phyloP scores from a whole-genome alignment of 2,888 invertebrate genomes.

The Nineta flava region DNA sequence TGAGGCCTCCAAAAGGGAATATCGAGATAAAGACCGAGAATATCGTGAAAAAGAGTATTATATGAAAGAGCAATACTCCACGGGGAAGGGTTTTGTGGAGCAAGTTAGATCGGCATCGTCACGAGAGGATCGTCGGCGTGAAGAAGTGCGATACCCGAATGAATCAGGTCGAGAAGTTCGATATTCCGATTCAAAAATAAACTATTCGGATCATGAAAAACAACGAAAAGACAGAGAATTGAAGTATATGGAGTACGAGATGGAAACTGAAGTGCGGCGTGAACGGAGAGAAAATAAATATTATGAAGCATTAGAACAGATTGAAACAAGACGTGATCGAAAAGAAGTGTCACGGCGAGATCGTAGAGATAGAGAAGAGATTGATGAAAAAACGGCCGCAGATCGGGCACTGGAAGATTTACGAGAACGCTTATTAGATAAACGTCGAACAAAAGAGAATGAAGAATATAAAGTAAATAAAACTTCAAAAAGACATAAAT shows the following conservation, averaged over 20 bases:
- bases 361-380: conserved; percentile 16
- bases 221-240: conserved; percentile 3
- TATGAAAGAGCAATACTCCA: conserved; percentile 21
- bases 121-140: conserved; percentile 17
- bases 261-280: not conserved
- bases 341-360: conserved; percentile 23
- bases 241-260: conserved; percentile 4
- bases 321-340: conserved; percentile 43
- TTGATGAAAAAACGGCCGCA: conserved; percentile 32
- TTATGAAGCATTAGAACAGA: conserved; percentile 27
- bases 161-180: conserved; percentile 11
- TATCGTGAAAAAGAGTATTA: conserved; percentile 29
- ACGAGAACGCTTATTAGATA: conserved; percentile 53
- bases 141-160: not conserved
- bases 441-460: conserved; percentile 48
- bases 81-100: not conserved
- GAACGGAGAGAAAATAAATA: conserved; percentile 6
- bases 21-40: conserved; percentile 16
- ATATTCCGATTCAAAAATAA: conserved; percentile 12
- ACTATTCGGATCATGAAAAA: conserved; percentile 6
- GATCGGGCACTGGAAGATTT: conserved; percentile 58
- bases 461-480: conserved; percentile 16
- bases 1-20: conserved; percentile 2
- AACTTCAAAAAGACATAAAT: conserved; percentile 7
- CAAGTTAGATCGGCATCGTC: conserved; percentile 16